These are phyloP conservation scores for Chlorodrepanis virens DNA, from an alignment of 2,113 vertebrate species.

Conservation along the genomic window DNA sequence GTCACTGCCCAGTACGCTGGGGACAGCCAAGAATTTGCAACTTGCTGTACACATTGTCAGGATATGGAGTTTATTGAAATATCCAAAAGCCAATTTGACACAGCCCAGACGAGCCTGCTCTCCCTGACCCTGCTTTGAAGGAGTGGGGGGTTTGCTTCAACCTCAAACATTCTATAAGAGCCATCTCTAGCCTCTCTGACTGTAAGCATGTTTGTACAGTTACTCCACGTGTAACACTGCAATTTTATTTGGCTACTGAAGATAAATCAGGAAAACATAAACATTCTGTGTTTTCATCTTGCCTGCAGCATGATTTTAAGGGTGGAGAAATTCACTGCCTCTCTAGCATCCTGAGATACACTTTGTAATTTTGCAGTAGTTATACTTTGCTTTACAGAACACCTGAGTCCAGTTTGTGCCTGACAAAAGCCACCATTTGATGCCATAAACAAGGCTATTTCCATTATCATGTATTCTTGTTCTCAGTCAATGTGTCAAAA, in stretches of 20 bases:
- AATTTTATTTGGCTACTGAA: not conserved
- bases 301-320: not conserved
- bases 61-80: not conserved
- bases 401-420: not conserved
- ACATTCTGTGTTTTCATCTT: not conserved
- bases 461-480: not conserved
- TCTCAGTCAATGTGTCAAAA: not conserved
- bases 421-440: not conserved
- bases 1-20: not conserved
- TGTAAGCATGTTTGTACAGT: rapidly evolving
- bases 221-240: not conserved
- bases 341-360: not conserved
- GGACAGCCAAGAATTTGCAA: not conserved
- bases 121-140: not conserved
- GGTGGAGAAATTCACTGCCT: not conserved
- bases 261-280: not conserved
- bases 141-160: not conserved
- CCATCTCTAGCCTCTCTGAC: not conserved
- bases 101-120: not conserved
- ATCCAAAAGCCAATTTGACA: not conserved
- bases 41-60: not conserved
- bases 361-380: not conserved
- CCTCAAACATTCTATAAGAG: not conserved
- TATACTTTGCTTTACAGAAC: not conserved
- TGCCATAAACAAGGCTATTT: not conserved